phyloP scores from a whole-genome alignment of 2,113 vertebrate species.

The Hymenochirus boettgeri region DNA sequence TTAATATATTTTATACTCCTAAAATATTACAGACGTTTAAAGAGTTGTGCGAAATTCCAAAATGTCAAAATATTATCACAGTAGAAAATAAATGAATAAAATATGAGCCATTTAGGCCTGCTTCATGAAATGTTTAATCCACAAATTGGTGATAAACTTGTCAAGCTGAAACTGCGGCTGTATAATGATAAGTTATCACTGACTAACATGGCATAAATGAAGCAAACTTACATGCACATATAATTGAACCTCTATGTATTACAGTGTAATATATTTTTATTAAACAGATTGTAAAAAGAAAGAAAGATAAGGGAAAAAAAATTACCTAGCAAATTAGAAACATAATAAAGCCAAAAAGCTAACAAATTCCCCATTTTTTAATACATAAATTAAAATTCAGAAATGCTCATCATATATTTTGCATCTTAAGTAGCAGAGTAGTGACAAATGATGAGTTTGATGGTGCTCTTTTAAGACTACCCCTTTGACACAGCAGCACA shows the following conservation, averaged over 20 bases:
- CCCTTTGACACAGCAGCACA: no score
- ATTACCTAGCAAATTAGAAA: no score
- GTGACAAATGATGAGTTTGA: no score
- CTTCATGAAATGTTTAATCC: constrained; percentile 1
- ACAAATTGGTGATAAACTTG: not conserved
- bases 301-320: not conserved
- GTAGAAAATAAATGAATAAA: constrained; percentile 4
- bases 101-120: not conserved
- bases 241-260: not conserved
- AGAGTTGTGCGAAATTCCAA: not conserved
- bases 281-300: not conserved
- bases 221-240: not conserved
- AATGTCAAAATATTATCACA: constrained; percentile 1
- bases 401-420: no score
- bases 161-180: not conserved
- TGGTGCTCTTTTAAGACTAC: no score
- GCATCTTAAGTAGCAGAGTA: no score
- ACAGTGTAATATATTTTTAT: not conserved
- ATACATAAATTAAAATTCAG: no score
- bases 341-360: no score
- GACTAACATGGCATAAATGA: not conserved
- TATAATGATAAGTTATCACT: constrained; percentile 2
- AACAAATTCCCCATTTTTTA: no score
- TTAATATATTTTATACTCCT: not conserved
- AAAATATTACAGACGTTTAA: not conserved